Conservation (phyloP, 2,888 invertebrate species). For the Meiosimyza platycephala region DNA sequence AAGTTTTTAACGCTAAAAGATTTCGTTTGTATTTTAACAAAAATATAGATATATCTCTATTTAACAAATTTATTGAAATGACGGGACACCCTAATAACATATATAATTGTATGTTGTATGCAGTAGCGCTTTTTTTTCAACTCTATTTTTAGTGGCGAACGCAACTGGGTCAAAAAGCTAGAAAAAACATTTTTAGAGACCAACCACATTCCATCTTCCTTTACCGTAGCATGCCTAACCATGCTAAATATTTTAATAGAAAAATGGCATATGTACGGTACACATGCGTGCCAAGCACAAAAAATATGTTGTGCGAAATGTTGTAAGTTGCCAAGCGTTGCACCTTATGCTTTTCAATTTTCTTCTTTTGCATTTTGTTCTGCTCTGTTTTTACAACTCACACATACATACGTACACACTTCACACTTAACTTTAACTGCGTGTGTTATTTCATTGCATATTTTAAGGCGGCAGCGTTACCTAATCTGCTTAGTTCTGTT, state of each 20-base stretch:
- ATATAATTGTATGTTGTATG: not conserved
- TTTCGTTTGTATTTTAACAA: too few species aligned
- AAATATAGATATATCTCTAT: too few species aligned
- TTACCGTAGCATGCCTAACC: too few species aligned
- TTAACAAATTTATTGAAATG: not conserved
- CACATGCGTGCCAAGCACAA: too few species aligned
- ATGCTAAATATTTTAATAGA: too few species aligned
- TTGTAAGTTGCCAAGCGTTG: not conserved
- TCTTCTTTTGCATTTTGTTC: not conserved
- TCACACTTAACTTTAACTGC: not conserved
- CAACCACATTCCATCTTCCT: too few species aligned
- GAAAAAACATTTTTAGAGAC: not conserved
- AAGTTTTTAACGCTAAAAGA: too few species aligned
- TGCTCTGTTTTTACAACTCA: too few species aligned
- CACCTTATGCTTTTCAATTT: not conserved
- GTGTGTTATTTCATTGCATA: conserved; percentile 16
- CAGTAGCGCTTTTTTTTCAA: too few species aligned
- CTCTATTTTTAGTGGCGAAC: not conserved
- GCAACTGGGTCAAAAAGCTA: conserved; percentile 18
- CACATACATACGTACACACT: too few species aligned
- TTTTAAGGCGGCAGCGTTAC: conserved; percentile 4
- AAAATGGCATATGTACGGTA: too few species aligned
- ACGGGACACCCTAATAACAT: not conserved
- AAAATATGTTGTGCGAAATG: too few species aligned
- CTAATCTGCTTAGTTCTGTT: conserved; percentile 21